Evolutionary conservation across 1,140 invertebrate species (phyloP).

Genomic region (Sycophila sp.): DNA sequence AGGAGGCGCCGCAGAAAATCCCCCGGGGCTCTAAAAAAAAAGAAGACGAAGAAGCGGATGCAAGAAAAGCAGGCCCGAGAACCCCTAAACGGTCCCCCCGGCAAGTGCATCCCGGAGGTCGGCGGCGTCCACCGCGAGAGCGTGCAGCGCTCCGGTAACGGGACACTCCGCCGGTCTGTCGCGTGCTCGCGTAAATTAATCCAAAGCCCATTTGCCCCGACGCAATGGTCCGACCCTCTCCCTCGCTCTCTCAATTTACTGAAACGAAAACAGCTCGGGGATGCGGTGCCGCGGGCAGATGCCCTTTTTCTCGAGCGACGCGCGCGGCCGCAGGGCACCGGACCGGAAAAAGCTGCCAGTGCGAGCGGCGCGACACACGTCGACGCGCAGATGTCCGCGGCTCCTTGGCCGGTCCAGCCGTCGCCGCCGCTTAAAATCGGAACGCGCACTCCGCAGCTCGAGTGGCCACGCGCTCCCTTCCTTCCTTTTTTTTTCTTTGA

Average conservation of each 20-base stretch:
- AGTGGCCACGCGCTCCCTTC: neutral
- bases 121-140: neutral
- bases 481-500: neutral
- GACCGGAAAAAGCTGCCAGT: slow-evolving; percentile 16
- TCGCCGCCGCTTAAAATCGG: neutral
- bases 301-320: neutral
- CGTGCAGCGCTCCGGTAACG: neutral
- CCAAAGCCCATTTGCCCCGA: slow-evolving; percentile 7
- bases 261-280: neutral
- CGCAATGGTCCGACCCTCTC: neutral
- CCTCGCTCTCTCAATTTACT: neutral
- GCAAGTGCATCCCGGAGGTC: neutral
- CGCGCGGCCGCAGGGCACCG: neutral
- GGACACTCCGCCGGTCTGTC: neutral
- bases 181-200: slow-evolving; percentile 27
- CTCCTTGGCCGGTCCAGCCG: slow-evolving; percentile 3
- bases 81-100: neutral
- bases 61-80: neutral
- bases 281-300: neutral
- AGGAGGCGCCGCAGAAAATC: neutral
- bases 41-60: too few relatives aligned
- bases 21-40: too few relatives aligned
- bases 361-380: neutral
- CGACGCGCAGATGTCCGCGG: neutral
- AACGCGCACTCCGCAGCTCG: neutral